Evolutionary conservation across 2,113 vertebrate genomes (phyloP).

Genomic region (Antidorcas marsupialis): DNA sequence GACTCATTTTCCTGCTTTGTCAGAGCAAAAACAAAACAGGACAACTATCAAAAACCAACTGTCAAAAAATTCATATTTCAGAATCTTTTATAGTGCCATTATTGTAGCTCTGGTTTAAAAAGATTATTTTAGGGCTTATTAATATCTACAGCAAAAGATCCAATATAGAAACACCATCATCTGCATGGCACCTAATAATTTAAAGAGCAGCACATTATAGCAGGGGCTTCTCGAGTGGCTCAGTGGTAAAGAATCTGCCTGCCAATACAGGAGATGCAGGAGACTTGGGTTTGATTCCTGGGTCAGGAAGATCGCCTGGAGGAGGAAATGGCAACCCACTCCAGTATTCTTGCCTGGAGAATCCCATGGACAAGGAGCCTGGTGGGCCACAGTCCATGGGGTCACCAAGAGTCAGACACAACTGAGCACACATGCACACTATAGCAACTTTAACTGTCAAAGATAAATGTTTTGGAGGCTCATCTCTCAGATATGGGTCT

Average conservation of each 20-base stretch:
- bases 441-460: background rate
- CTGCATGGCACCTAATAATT: background rate
- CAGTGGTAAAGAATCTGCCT: background rate
- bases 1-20: background rate
- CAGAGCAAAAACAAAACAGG: background rate
- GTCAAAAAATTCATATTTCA: background rate
- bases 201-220: background rate
- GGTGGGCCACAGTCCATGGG: background rate
- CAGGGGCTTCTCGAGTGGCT: background rate
- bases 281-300: background rate
- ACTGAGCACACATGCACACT: background rate
- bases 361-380: background rate
- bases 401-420: background rate
- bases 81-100: background rate
- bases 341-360: background rate
- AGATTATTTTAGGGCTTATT: background rate
- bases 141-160: background rate
- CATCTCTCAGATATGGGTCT: background rate
- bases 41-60: background rate
- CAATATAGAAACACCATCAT: background rate
- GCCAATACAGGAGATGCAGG: background rate
- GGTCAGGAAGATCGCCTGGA: background rate
- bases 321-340: background rate
- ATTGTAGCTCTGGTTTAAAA: background rate
- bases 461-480: background rate